These are phyloP conservation scores for Gorsachius magnificus DNA, from an alignment of 2,797 vertebrate genomes.

Conservation along the genomic window DNA sequence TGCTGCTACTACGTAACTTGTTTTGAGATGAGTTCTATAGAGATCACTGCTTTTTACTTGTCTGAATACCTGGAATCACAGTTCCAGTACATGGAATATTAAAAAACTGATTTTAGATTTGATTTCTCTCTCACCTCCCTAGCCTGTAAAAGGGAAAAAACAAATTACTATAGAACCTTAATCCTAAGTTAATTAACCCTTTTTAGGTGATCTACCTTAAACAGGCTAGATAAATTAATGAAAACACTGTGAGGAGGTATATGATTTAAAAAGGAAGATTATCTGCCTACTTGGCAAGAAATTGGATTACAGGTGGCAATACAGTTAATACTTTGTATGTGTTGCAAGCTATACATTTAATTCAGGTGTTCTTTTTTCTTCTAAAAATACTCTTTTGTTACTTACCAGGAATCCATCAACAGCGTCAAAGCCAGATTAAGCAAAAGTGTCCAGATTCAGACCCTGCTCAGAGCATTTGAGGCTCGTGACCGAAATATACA, in stretches of 20 bases:
- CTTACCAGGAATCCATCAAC: constrained; percentile 91
- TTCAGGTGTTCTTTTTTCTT: background rate
- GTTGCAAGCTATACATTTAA: background rate
- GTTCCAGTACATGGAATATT: background rate
- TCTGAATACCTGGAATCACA: background rate
- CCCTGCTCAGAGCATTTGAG: constrained; percentile 91
- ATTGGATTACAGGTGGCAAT: background rate
- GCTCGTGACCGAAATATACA: constrained; percentile 96
- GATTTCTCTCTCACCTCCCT: background rate
- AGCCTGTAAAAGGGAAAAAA: background rate
- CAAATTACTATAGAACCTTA: background rate
- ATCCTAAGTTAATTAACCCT: background rate
- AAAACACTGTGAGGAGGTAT: background rate
- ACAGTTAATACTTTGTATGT: background rate
- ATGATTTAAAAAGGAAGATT: background rate
- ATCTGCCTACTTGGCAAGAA: background rate
- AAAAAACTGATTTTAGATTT: background rate
- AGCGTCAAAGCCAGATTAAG: constrained; percentile 92
- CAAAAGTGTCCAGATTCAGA: constrained; percentile 95
- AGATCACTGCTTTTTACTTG: background rate
- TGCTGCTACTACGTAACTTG: background rate
- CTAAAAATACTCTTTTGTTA: constrained; percentile 49
- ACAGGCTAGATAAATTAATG: background rate
- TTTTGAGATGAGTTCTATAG: background rate
- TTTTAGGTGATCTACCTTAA: background rate